Evolutionary conservation across 1,140 invertebrate genomes (phyloP).

Genomic region (Dreissena polymorpha): DNA sequence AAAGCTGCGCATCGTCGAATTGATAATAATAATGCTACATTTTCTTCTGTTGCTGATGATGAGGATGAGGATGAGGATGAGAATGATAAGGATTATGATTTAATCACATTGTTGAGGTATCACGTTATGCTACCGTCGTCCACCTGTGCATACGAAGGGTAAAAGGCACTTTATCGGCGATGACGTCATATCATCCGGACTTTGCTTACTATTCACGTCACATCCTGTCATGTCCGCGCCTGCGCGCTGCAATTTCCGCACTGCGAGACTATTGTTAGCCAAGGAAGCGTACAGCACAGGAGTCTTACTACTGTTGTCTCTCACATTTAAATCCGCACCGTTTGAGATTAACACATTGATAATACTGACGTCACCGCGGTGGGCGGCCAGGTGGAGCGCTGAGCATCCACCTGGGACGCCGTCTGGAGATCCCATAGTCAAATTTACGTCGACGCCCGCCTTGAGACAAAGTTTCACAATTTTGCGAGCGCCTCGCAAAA

Average conservation of each 20-base stretch:
- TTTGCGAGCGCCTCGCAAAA: conserved; percentile 69
- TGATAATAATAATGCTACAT: no score
- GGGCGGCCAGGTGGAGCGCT: conserved; percentile 71
- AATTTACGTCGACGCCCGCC: conserved; percentile 66
- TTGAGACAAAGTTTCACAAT: conserved; percentile 70
- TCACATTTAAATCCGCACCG: conserved; percentile 60
- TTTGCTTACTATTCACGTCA: conserved; percentile 18
- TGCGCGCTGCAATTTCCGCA: conserved; percentile 66
- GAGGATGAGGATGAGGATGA: no score
- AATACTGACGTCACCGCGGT: conserved; percentile 75
- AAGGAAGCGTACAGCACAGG: conserved; percentile 69
- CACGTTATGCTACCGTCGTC: conserved; percentile 28
- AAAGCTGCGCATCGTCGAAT: no score
- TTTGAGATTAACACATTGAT: conserved; percentile 67
- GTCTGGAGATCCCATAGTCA: conserved; percentile 70
- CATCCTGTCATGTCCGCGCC: conserved; percentile 66
- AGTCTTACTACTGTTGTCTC: conserved; percentile 60
- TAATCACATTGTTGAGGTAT: no score
- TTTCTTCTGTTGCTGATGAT: no score
- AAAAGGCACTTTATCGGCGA: conserved; percentile 50
- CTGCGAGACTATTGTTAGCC: conserved; percentile 66
- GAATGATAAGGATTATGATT: no score
- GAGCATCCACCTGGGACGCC: conserved; percentile 70
- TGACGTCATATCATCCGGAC: conserved; percentile 24
- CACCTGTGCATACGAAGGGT: conserved; percentile 47